Evolutionary conservation across 2,888 invertebrate species (phyloP).

Genomic region (Sceliomorpha sp.): DNA sequence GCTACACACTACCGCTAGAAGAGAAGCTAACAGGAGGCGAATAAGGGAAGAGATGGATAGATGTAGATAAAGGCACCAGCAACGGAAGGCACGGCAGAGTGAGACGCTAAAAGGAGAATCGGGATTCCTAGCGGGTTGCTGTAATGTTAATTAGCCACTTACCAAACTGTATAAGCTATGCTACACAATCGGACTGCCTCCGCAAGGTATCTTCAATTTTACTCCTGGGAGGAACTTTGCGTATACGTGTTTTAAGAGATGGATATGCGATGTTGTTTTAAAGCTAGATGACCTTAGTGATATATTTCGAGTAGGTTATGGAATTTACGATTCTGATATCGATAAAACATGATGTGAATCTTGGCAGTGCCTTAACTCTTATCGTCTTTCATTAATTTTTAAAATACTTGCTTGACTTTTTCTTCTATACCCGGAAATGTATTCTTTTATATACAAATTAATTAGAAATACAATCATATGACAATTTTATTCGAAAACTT

Average conservation of each 20-base stretch:
- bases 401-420: no score
- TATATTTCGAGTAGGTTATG: constrained; percentile 49
- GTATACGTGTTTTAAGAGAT: constrained; percentile 39
- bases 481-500: no score
- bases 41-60: constrained; percentile 47
- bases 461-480: no score
- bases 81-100: constrained; percentile 52
- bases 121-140: constrained; percentile 66
- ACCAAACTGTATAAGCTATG: constrained; percentile 65
- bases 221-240: constrained; percentile 44
- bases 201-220: constrained; percentile 56
- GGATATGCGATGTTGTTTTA: constrained; percentile 30
- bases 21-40: constrained; percentile 24
- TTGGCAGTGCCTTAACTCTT: constrained; percentile 38
- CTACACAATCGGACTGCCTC: constrained; percentile 67
- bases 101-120: constrained; percentile 36
- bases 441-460: no score
- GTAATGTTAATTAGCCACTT: constrained; percentile 78
- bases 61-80: constrained; percentile 58
- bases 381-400: constrained; percentile 49
- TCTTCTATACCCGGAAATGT: no score
- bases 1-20: constrained; percentile 8
- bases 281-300: constrained; percentile 56
- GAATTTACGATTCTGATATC: constrained; percentile 41
- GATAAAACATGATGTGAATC: constrained; percentile 32